Evolutionary conservation across 2,888 invertebrate species (phyloP), one percentile per base, ranked within the genome.

Genomic region (Netelia melanura): DNA sequence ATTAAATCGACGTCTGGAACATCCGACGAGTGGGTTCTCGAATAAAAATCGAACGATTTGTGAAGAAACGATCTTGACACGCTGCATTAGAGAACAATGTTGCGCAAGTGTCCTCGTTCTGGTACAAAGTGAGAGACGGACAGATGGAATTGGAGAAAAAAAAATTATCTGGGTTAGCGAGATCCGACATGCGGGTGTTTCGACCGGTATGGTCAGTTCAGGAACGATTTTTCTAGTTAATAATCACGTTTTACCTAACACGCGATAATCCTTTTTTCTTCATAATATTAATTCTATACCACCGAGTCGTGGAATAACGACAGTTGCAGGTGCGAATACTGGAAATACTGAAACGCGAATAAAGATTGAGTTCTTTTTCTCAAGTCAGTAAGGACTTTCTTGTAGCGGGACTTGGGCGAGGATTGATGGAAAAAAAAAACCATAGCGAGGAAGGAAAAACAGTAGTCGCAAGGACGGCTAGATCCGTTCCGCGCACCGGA

Each of bases 401-500:
- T 75, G 25, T n/a, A 38, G 56, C 52, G 68, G 8, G 70, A 75
- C 43, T 43, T 17, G 21, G 64, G 52, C 38, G 62, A 72, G 54
- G 25, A 30, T 38, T 1, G 38, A 38, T 38, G 17, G 17, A 3
- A 44, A 44, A 54, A 78, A 71, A 71, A 67, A 79, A n/a, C 30
- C 10, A 54, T 74, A 43, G 52, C 38, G 14, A 17, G 54, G 17
- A 25, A 48, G 56, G 64, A 70, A 85, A 72, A 43, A 70, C 48
- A 54, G 81, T 9, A 54, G 81, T 9, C 17, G 78, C 84, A 85
- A 85, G 85, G 85, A 79, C 82, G 17, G 71, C 76, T 38, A 43
- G 84, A 78, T 81, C 78, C 62, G 84, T 80, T 80, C 64, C 75
- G 79, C 79, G 64, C 81, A 68, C 78, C 65, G 67, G 74, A 68